Evolutionary conservation across 2,797 vertebrate species (phyloP), one percentile per base, ranked within the genome.

Genomic region (Rallus crepitans): DNA sequence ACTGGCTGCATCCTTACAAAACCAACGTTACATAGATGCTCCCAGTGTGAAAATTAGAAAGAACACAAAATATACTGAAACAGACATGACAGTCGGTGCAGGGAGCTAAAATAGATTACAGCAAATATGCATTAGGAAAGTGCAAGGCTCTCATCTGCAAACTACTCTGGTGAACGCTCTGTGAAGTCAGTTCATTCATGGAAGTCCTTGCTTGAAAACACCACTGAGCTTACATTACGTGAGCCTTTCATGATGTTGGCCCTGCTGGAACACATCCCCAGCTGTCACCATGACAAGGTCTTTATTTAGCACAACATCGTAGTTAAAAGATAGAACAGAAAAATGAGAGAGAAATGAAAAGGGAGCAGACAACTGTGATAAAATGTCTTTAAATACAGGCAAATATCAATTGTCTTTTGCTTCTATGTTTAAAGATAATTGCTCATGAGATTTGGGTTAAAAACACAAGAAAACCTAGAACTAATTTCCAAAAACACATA

Each of bases 81-180:
- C 8, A 84, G 30, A 57, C 14, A 45, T 7, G 18, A 18, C 37
- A 69, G 66, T 21, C 28, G 56, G 45, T n/a, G 18, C n/a, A 71
- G 75, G 28, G 73, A 77, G 31, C 31, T 80, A 59, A 84, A 90
- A 59, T 9, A 13, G 59, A 40, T 15, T 86, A 45, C 47, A 83
- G 33, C 7, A 42, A 50, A 87, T 28, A 57, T 4, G 3, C 33
- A 23, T 56, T 25, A 73, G 79, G 50, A 47, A 78, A 77, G 30
- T 6, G 18, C 14, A 45, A 60, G 4, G 52, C 8, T 81, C 42
- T 45, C 37, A n/a, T 57, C 55, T 68, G 66, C 53, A 68, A 57
- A 21, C 40, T 27, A 25, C 17, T 14, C 20, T 82, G 72, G 60
- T 0, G 0, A 60, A 64, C 4, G 19, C 23, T 78, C 37, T 7